Evolutionary conservation across 2,797 vertebrate species (phyloP).

Genomic region (Liasis olivaceus): DNA sequence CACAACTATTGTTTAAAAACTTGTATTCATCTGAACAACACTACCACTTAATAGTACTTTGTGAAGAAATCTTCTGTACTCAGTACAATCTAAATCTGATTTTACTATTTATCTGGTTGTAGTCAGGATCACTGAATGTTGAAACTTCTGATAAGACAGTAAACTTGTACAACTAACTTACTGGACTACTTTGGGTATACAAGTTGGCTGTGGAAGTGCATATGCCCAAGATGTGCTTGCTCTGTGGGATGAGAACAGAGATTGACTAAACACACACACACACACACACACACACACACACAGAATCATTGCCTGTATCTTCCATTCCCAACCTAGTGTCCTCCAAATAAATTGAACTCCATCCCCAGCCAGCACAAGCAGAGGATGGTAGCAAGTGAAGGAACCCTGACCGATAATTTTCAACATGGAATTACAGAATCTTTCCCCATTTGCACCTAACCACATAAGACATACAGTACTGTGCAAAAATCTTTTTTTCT

Average conservation of each 20-base stretch:
- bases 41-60: neutral
- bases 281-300: neutral
- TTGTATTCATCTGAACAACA: neutral
- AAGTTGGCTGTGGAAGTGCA: neutral
- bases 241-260: neutral
- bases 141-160: neutral
- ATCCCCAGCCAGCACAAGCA: neutral
- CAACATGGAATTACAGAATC: neutral
- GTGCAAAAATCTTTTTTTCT: neutral
- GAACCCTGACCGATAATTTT: neutral
- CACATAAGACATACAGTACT: neutral
- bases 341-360: neutral
- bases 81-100: neutral
- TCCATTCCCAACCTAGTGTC: neutral
- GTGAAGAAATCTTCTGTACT: neutral
- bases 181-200: neutral
- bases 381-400: neutral
- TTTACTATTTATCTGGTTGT: neutral
- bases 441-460: neutral
- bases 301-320: neutral
- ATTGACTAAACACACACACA: neutral
- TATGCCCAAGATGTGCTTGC: neutral
- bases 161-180: neutral
- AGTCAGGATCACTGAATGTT: neutral
- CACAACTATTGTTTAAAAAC: neutral